Base-by-base conservation (phyloP, 2,888 invertebrate genomes). In the Apamea sordens region DNA sequence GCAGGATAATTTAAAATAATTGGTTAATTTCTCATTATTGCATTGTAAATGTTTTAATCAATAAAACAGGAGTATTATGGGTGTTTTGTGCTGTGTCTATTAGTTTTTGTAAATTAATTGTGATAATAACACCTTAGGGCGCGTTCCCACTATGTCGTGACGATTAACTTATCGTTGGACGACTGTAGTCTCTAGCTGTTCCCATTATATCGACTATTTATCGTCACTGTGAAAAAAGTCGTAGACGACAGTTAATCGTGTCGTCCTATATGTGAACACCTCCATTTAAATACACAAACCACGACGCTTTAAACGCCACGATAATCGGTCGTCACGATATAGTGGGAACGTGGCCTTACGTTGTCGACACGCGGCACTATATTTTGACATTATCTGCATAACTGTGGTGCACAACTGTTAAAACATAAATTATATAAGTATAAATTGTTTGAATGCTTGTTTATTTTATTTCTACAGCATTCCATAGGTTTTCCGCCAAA, bases 391-490 rank as follows among this genome's bases (percentile, higher is more conserved):
- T 79, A 71, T 50, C 59, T 74, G 44, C 77, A 68, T 77, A 69
- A 76, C 75, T 63, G 85, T 86, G 76, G 73, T 77, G 80, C 88
- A 88, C 86, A 89, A 86, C 76, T 89, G 82, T 88, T 86, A 65
- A 84, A 80, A 85, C 68, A 83, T 84, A 73, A 84, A 87, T 86
- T 83, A 86, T 88, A 73, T 82, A 53, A 77, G 75, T 77, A 79
- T 79, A 85, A 85, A 81, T 80, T 83, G 86, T 86, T 88, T 85
- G 64, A 82, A 82, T 80, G 76, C 8, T 63, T 15, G 24, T 36
- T 50, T 61, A 15, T 73, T 78, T 82, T 32, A 82, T 78, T 73
- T 69, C n/a, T 7, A 6, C 11, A 32, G 36, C 15, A 63, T 32
- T 18, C 32, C 32, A 18, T 15, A 18, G 32, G 11, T 64, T 28